Evolutionary conservation across 2,888 invertebrate species (phyloP).

Genomic region (Polydrusus pterygomalis): DNA sequence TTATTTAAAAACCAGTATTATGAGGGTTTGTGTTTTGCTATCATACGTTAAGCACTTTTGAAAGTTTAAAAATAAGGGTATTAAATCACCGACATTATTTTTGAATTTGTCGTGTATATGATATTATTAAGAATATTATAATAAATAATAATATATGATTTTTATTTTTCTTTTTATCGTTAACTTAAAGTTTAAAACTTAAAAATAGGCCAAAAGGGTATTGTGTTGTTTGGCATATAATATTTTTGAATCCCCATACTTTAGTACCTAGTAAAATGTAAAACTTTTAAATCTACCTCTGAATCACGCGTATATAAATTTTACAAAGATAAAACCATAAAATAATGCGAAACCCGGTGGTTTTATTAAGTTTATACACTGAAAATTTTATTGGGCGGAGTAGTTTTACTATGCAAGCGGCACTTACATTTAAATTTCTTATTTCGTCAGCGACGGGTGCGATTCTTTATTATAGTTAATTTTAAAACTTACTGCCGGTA

Average conservation of each 20-base stretch:
- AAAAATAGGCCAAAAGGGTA: not conserved
- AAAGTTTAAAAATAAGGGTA: not conserved
- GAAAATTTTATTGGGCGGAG: constrained; percentile 41
- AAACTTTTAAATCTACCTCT: constrained; percentile 13
- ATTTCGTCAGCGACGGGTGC: constrained; percentile 10
- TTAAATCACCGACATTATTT: not conserved
- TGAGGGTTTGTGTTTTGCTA: constrained; percentile 28
- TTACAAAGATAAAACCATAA: constrained; percentile 32
- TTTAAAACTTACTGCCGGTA: constrained; percentile 20
- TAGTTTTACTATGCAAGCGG: constrained; percentile 33
- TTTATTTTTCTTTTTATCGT: too few species aligned
- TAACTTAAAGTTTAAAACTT: not conserved
- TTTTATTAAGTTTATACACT: constrained; percentile 38
- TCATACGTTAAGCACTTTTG: constrained; percentile 22
- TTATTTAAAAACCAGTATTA: constrained; percentile 36
- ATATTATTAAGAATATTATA: not conserved
- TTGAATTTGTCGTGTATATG: not conserved
- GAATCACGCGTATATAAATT: constrained; percentile 29
- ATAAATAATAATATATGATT: too few species aligned
- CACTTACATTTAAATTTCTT: constrained; percentile 36
- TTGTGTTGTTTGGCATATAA: too few species aligned
- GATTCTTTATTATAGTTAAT: constrained; percentile 21
- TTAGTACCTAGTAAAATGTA: not conserved
- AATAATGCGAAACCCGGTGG: constrained; percentile 31
- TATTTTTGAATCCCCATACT: not conserved